Evolutionary conservation across 2,888 invertebrate species (phyloP).

Genomic region (Caenorhabditis doughertyi): DNA sequence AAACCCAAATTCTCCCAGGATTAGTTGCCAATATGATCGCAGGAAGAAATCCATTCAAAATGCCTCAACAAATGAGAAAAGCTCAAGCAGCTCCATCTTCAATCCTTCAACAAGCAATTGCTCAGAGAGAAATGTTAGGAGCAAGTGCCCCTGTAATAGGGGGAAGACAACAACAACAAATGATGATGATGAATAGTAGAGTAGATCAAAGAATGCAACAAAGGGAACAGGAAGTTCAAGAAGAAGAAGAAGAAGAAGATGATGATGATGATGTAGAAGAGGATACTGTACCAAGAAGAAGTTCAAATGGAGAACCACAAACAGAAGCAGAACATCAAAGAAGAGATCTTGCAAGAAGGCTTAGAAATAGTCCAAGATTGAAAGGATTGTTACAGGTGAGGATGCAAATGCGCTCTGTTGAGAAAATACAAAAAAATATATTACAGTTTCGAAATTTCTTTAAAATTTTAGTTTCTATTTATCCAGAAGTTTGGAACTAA

Average conservation of each 20-base stretch:
- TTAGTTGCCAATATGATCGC: constrained; percentile 79
- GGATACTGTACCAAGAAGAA: constrained; percentile 9
- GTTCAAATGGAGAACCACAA: constrained; percentile 36
- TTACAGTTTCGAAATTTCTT: too few species aligned
- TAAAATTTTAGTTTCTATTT: background rate
- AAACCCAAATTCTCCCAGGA: constrained; percentile 79
- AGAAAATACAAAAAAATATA: background rate
- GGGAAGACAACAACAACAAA: background rate
- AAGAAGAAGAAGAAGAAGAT: constrained; percentile 27
- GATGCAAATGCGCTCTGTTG: background rate
- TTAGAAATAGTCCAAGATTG: constrained; percentile 66
- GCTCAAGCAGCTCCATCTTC: constrained; percentile 56
- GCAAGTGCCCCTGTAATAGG: constrained; percentile 14
- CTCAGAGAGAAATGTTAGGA: constrained; percentile 40
- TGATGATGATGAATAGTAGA: background rate
- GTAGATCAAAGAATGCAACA: constrained; percentile 38
- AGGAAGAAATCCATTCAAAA: constrained; percentile 75
- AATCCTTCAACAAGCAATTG: constrained; percentile 45
- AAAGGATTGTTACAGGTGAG: constrained; percentile 51
- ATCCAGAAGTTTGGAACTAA: too few species aligned
- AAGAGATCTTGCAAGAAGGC: constrained; percentile 53
- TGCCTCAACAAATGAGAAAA: constrained; percentile 64
- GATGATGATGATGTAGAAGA: constrained; percentile 18
- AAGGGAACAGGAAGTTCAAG: constrained; percentile 30
- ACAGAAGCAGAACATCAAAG: constrained; percentile 48